Evolutionary conservation across 2,888 invertebrate genomes (phyloP), one percentile per base, ranked within the genome.

Genomic region (Pachymerium ferrugineum): DNA sequence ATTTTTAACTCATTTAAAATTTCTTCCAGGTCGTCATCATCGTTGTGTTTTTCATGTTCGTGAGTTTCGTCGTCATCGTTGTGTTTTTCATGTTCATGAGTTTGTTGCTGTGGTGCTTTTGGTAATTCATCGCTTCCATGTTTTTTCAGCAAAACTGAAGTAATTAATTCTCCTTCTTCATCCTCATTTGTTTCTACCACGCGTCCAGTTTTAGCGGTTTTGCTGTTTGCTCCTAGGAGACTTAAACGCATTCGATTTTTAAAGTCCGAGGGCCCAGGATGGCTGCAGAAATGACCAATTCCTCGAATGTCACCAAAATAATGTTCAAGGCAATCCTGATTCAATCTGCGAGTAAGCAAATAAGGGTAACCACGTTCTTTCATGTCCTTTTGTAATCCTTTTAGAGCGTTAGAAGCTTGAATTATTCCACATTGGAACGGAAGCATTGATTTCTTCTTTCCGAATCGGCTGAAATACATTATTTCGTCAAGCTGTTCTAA

Each of bases 261-360:
- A 35, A 76, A 69, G 29, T 75, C 75, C 0, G 70, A 22, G 0
- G 76, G 74, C 6, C 42, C 33, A 5, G 76, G 76, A 25, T 76
- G 54, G 10, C 6, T 8, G 31, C 76, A 73, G 25, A 74, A 70
- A 2, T 71, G 35, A n/a, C 76, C 76, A 4, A 69, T 67, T 1
- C 42, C 72, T 30, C 76, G 10, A 6, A 76, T 74, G 1, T 42
- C 2, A 1, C 74, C 74, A 69, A 76, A 76, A 25, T 74, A 67
- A 42, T 75, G 74, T 70, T 76, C 76, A 6, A 76, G 19, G 12
- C 62, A 38, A 38, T 76, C 76, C 33, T 76, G 75, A 42, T 75
- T 76, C 0, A 74, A 30, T n/a, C 75, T 28, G 0, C 29, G 12
- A 14, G 76, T 76, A 4, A 76, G 22, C 0, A 76, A 0, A 42